Evolutionary conservation across 30 jellyfish, hydroid and myxozoan species (phyloP).

Genomic region (Aurelia aurita): DNA sequence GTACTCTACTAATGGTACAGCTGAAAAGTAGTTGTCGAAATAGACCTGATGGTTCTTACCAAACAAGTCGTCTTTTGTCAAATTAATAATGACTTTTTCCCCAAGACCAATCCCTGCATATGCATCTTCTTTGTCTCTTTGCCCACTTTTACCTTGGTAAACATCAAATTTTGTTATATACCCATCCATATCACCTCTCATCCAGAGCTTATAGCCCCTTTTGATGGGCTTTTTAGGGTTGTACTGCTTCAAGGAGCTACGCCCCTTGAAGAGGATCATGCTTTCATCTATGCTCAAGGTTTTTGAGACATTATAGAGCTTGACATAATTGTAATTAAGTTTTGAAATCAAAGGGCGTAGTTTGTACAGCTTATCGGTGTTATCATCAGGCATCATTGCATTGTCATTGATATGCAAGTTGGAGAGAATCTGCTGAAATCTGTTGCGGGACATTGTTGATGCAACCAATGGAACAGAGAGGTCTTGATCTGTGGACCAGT

Average conservation of each 20-base stretch:
- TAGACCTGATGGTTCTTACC: conserved; percentile 74
- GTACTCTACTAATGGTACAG: conserved; percentile 69
- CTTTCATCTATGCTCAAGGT: conserved; percentile 78
- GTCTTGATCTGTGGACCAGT: background rate
- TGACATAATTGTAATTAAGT: conserved; percentile 53
- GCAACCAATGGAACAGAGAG: conserved; percentile 16
- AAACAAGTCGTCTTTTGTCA: conserved; percentile 62
- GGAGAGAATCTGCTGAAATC: conserved; percentile 14
- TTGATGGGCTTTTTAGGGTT: conserved; percentile 86
- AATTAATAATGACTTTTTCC: conserved; percentile 52
- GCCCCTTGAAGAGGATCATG: conserved; percentile 88
- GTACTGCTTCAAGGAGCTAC: conserved; percentile 87
- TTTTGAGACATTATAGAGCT: conserved; percentile 68
- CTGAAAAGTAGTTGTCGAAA: conserved; percentile 39
- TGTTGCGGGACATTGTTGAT: conserved; percentile 12
- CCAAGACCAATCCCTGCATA: conserved; percentile 77
- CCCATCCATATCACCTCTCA: conserved; percentile 82
- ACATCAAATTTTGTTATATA: conserved; percentile 68
- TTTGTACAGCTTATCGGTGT: conserved; percentile 72
- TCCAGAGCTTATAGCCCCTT: conserved; percentile 85
- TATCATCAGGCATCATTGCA: conserved; percentile 22
- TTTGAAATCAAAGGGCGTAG: conserved; percentile 75
- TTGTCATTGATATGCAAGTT: conserved; percentile 36
- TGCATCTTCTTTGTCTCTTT: conserved; percentile 20
- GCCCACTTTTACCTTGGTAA: conserved; percentile 74